Evolutionary conservation across 1,140 invertebrate genomes (phyloP).

Genomic region (Diploscapter pachys): DNA sequence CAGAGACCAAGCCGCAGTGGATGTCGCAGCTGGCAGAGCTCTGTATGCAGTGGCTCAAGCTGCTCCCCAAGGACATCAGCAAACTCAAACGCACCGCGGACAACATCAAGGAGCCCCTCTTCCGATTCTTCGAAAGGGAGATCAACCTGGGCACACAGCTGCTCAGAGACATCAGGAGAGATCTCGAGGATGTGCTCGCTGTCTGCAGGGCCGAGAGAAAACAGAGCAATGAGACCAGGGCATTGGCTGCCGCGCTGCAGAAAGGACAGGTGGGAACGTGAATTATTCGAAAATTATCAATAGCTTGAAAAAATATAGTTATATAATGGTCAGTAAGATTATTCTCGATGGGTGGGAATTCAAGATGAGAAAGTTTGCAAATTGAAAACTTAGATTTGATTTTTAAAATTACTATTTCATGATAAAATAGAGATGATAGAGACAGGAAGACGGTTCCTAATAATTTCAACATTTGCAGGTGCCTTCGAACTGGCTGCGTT

Average conservation of each 20-base stretch:
- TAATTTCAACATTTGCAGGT: conserved; percentile 60
- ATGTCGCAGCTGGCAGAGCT: conserved; percentile 91
- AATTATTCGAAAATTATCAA: no score
- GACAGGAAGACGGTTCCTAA: no score
- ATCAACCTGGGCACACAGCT: conserved; percentile 80
- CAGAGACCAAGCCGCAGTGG: conserved; percentile 75
- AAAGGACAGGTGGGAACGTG: conserved; percentile 65
- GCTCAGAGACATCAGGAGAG: conserved; percentile 81
- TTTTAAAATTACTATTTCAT: no score
- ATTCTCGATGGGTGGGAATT: no score
- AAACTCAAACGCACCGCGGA: conserved; percentile 83
- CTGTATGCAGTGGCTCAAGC: conserved; percentile 82
- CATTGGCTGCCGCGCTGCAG: conserved; percentile 85
- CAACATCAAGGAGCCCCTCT: conserved; percentile 93
- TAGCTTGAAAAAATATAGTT: no score
- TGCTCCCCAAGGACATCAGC: conserved; percentile 75
- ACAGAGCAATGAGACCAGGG: conserved; percentile 94
- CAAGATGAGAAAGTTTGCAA: no score
- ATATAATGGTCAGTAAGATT: no score
- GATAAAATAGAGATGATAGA: no score
- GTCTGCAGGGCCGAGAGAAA: conserved; percentile 98
- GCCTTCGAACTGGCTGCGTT: conserved; percentile 79
- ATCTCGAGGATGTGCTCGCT: conserved; percentile 74
- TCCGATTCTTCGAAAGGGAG: conserved; percentile 96
- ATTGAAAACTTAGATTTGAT: no score